Evolutionary conservation across 2,888 invertebrate genomes (phyloP), one percentile per base, ranked within the genome.

Genomic region (Sturmia bella): DNA sequence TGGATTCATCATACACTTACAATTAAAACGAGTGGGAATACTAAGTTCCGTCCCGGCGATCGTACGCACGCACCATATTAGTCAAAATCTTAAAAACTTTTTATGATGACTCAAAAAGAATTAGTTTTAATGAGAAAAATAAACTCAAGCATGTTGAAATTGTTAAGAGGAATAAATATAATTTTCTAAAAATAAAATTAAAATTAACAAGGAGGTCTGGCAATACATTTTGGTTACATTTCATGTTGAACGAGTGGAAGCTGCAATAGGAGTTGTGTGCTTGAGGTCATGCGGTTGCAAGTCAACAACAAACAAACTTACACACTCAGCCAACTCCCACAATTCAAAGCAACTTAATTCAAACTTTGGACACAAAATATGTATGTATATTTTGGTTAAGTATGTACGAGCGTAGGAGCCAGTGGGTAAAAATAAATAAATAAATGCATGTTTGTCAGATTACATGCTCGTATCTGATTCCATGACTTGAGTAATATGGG

Each of bases 211-310:
- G 39, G 41, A 66, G 19, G 68, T 54, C 64, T n/a, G 9, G 32
- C 5, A 78, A 56, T 69, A 50, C 48, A 63, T 59, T 69, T 66
- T 66, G 48, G 69, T 63, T 69, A 70, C 63, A 74, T 74, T 74
- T 64, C 43, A 63, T 70, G 56, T 74, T 56, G 41, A 59, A 72
- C 56, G 74, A 80, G 61, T 45, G 54, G 15, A 32, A 32, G 24
- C 66, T 52, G 3, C n/a, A 52, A n/a, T n/a, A 50, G 63, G 50
- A 56, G 19, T 63, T 24, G 3, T 24, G 41, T 54, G 48, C 43
- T 64, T 66, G 70, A 54, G 52, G 17, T 39, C n/a, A 1, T 75
- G 80, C 45, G 80, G 69, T 54, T 64, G 11, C 3, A 69, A 56
- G 19, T 21, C 41, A 74, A 69, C 68, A 50, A 27, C 41, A 17